Evolutionary conservation across 2,113 vertebrate species (phyloP).

Genomic region (Neolamprologus kungweensis): DNA sequence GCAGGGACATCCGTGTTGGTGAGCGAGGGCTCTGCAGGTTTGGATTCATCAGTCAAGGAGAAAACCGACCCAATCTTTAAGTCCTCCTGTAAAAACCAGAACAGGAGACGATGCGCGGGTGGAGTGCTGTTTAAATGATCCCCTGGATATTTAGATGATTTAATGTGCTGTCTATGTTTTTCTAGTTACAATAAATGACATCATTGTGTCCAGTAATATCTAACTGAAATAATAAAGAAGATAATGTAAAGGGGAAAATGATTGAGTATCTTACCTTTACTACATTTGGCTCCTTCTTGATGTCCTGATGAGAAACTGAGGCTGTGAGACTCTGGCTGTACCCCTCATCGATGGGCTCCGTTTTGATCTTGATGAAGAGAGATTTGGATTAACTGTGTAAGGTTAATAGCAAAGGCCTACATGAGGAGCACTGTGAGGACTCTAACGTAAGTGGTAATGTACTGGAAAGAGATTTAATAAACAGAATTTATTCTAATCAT

Average conservation of each 20-base stretch:
- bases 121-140: rapidly evolving
- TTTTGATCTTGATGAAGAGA: conserved; percentile 80
- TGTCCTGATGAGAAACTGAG: conserved; percentile 68
- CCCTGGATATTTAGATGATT: neutral
- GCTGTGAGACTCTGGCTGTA: conserved; percentile 75
- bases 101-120: neutral
- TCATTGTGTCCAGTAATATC: neutral
- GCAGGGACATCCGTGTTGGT: conserved; percentile 59
- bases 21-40: conserved; percentile 28
- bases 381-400: conserved; percentile 61
- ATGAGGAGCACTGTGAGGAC: neutral
- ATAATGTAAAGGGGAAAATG: neutral
- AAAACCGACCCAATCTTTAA: conserved; percentile 82
- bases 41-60: conserved; percentile 63
- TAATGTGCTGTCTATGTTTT: neutral
- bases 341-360: conserved; percentile 85
- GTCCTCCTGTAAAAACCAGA: conserved; percentile 74
- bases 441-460: neutral
- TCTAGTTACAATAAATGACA: neutral
- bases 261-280: conserved; percentile 64
- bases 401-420: neutral
- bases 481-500: rapidly evolving
- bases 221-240: neutral
- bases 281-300: conserved; percentile 83
- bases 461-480: neutral